phyloP scores from a whole-genome alignment of 2,113 vertebrate species.

The Ctenomys sociabilis region DNA sequence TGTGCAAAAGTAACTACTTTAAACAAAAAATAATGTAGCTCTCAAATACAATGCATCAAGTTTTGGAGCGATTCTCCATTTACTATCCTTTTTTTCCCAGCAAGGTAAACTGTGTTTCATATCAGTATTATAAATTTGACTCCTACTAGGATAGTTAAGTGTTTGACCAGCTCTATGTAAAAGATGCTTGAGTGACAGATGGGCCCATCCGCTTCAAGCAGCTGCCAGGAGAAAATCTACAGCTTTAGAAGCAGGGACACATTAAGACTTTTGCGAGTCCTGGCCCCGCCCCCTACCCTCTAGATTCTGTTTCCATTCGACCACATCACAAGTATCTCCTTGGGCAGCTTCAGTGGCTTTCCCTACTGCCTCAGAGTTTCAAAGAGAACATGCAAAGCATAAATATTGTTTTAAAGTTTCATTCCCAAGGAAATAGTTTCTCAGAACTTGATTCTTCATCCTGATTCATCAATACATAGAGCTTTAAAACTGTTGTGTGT shows the following conservation, averaged over 20 bases:
- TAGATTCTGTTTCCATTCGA: conserved; percentile 22
- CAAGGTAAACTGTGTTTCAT: conserved; percentile 13
- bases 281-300: neutral
- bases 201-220: conserved; percentile 14
- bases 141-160: conserved; percentile 6
- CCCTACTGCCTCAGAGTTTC: conserved; percentile 1
- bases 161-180: conserved; percentile 40
- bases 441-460: conserved; percentile 42
- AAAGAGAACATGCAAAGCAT: conserved; percentile 39
- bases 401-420: conserved; percentile 25
- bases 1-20: neutral
- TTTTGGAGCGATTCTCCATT: neutral
- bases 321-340: neutral
- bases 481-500: conserved; percentile 63
- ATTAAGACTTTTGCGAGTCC: conserved; percentile 48
- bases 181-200: conserved; percentile 27
- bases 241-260: conserved; percentile 9
- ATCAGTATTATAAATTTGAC: neutral
- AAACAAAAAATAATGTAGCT: neutral
- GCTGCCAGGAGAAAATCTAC: conserved; percentile 41
- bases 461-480: conserved; percentile 60
- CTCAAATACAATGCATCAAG: neutral
- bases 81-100: neutral
- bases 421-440: conserved; percentile 59
- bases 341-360: conserved; percentile 39